phyloP scores from a whole-genome alignment of 1,140 invertebrate genomes.

The Asobara japonica region DNA sequence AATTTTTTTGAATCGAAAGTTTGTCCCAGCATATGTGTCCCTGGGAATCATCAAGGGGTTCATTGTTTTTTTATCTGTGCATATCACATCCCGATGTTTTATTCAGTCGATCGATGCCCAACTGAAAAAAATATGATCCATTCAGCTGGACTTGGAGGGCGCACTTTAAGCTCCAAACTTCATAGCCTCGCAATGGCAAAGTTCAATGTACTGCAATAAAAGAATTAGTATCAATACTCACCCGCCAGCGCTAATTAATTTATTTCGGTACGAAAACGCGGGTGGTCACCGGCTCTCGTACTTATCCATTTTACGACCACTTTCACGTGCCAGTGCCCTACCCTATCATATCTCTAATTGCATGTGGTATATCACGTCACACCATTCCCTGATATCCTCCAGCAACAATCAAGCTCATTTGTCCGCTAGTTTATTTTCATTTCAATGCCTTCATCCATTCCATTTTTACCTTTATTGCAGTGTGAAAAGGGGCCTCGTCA shows the following conservation, averaged over 20 bases:
- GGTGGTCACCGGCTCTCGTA: conserved; percentile 32
- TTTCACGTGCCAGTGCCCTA: not conserved
- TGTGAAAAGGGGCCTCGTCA: not conserved
- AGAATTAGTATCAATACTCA: conserved; percentile 37
- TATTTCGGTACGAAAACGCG: conserved; percentile 32
- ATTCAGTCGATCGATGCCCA: not conserved
- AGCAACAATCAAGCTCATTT: conserved; percentile 33
- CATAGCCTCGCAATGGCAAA: not conserved
- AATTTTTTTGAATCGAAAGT: conserved; percentile 25
- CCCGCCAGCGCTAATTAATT: conserved; percentile 34
- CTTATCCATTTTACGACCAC: conserved; percentile 15
- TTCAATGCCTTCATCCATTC: not conserved
- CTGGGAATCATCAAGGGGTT: not conserved
- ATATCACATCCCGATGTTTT: not conserved
- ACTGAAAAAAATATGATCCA: not conserved
- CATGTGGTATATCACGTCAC: not conserved
- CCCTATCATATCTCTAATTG: not conserved
- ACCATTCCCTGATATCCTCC: not conserved
- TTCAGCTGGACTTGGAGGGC: not conserved
- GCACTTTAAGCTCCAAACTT: not conserved
- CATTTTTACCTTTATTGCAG: not conserved
- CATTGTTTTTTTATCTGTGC: not conserved
- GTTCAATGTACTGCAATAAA: conserved; percentile 25
- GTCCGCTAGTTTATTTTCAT: conserved; percentile 20
- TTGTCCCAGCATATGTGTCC: not conserved